Evolutionary conservation across 2,797 vertebrate species (phyloP).

Genomic region (Carapus acus): DNA sequence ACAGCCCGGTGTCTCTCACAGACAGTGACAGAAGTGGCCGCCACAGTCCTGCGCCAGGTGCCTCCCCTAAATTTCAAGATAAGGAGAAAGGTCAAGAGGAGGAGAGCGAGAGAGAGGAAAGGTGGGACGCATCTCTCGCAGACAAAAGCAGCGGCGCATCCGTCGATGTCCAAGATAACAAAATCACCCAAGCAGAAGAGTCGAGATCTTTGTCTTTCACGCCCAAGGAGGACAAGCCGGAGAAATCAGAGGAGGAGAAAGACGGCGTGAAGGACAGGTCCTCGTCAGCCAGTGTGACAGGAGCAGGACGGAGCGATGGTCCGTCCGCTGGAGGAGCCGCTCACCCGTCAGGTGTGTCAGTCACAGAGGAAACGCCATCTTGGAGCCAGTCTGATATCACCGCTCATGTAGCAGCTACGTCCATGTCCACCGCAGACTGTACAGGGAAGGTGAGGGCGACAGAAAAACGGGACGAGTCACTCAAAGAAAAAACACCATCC

Average conservation of each 20-base stretch:
- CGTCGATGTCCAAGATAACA: slow-evolving; percentile 79
- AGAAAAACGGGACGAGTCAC: slow-evolving; percentile 49
- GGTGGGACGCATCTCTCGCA: slow-evolving; percentile 76
- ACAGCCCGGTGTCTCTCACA: slow-evolving; percentile 59
- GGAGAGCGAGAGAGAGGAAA: slow-evolving; percentile 73
- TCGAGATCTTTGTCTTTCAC: slow-evolving; percentile 50
- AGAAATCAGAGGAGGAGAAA: slow-evolving; percentile 70
- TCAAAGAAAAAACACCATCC: slow-evolving; percentile 55
- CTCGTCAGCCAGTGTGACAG: slow-evolving; percentile 24
- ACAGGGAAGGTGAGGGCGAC: slow-evolving; percentile 51
- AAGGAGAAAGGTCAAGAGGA: slow-evolving; percentile 69
- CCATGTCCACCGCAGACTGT: slow-evolving; percentile 29
- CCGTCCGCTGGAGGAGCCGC: slow-evolving; percentile 69
- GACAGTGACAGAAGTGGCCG: slow-evolving; percentile 58
- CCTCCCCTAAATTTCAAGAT: slow-evolving; percentile 63
- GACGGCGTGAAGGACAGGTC: slow-evolving; percentile 36
- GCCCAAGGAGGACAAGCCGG: slow-evolving; percentile 69
- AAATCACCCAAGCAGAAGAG: slow-evolving; percentile 57
- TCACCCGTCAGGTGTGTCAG: slow-evolving; percentile 61
- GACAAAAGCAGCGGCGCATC: slow-evolving; percentile 80
- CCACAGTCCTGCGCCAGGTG: slow-evolving; percentile 57
- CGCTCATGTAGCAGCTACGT: slow-evolving; percentile 21
- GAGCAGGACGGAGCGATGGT: slow-evolving; percentile 23
- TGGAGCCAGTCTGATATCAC: slow-evolving; percentile 47
- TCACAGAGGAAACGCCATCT: slow-evolving; percentile 73